Base-by-base conservation (phyloP, 2,888 invertebrate species). In the Hemicrepidius hirtus region DNA sequence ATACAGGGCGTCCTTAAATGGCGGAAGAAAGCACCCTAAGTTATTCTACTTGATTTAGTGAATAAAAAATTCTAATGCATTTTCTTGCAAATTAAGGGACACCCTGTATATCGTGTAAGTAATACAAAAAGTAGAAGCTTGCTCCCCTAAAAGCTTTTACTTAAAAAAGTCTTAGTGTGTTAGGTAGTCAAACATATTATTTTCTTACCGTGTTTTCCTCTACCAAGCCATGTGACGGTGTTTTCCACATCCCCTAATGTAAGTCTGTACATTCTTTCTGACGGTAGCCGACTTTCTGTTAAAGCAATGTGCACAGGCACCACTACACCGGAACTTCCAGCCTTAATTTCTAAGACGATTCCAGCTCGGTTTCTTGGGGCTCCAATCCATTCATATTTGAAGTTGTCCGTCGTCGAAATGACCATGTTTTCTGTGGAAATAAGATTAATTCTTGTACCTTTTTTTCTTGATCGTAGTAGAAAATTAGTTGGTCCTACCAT, bases 301-400 rank as follows among this genome's bases (percentile, higher is more conserved):
- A 92, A 81, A 0, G 90, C 91, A 0, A 92, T 88, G 76, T 91
- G 90, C 0, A 91, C 90, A 3, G 85, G 85, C 37, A 84, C 84
- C 28, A 82, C 71, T 44, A 76, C 79, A 69, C 81, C 81, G 0
- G 90, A 89, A 12, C 88, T 88, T 41, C 88, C 88, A 0, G 90
- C 87, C 53, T 88, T 86, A 10, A 91, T 85, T 79, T 92, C 91
- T 68, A 92, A 83, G 0, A 92, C 90, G n/a, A 92, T 82, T 1
- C 90, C 91, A 20, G 91, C 90, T 73, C 90, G 85, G 81, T 91
- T 91, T 50, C 91, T 85, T 0, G 92, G 92, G 0, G 92, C 91
- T 0, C 90, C 87, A 44, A 92, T 89, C 90, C 91, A 92, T 76
- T 92, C 91, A 87, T 90, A 92, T 57, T 89, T 89, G 87, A 90